phyloP scores from a whole-genome alignment of 2,888 invertebrate genomes.

The Watsonalla binaria region DNA sequence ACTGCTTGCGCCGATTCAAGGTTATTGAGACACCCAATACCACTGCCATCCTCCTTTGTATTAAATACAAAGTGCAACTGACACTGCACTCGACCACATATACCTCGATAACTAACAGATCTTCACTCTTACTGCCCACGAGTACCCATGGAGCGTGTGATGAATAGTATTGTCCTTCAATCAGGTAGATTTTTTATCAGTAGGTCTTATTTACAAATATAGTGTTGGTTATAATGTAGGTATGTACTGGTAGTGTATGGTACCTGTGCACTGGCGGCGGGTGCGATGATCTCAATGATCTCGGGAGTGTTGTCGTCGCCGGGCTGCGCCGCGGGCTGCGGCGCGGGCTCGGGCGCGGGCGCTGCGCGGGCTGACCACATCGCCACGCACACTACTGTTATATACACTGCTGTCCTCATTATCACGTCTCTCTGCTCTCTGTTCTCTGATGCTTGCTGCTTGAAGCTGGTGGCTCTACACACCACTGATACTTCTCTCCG shows the following conservation, averaged over 20 bases:
- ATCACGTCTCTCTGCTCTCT: constrained; percentile 6
- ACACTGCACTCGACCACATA: too few relatives aligned
- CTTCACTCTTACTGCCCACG: too few relatives aligned
- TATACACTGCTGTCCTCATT: constrained; percentile 31
- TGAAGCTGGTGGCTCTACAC: not conserved
- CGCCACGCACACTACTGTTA: constrained; percentile 21
- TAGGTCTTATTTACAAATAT: not conserved
- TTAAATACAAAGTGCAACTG: too few relatives aligned
- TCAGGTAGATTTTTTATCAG: too few relatives aligned
- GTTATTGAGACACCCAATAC: too few relatives aligned
- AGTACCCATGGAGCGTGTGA: too few relatives aligned
- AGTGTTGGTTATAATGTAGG: not conserved
- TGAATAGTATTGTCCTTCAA: too few relatives aligned
- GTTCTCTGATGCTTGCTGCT: not conserved
- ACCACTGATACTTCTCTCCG: constrained; percentile 6
- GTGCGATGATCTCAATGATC: constrained; percentile 74
- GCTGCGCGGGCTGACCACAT: constrained; percentile 24
- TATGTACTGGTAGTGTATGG: not conserved
- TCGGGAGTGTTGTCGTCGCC: constrained; percentile 59
- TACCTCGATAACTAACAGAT: too few relatives aligned
- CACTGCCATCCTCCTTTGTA: too few relatives aligned
- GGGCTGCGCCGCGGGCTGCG: constrained; percentile 39
- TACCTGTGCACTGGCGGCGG: constrained; percentile 71
- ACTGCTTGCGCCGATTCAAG: too few relatives aligned
- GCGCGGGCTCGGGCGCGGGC: constrained; percentile 29